Conservation (phyloP, 2,888 invertebrate genomes). For the Drosophila quinaria region DNA sequence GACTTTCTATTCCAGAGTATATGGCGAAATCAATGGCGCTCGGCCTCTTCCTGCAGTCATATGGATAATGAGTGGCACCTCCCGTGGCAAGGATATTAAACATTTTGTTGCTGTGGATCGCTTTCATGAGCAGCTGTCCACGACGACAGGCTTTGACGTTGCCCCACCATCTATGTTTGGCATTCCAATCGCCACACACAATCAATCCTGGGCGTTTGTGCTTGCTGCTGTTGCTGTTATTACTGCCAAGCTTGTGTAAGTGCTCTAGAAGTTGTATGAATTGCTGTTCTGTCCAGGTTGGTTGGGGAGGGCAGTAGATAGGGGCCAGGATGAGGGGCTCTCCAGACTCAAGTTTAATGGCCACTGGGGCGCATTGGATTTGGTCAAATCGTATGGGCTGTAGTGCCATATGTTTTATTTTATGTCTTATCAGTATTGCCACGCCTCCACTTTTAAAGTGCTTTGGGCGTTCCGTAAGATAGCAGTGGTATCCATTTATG, state of each 20-base stretch:
- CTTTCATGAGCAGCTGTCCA: not conserved
- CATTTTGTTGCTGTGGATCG: not conserved
- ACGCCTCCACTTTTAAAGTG: not conserved
- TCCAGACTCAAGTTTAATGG: not conserved
- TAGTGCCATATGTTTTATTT: not conserved
- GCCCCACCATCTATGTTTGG: not conserved
- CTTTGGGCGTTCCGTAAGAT: not conserved
- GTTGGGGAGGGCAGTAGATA: not conserved
- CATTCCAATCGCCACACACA: conserved; percentile 2
- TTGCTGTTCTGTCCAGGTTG: not conserved
- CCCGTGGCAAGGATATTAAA: conserved; percentile 3
- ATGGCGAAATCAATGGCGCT: conserved; percentile 17
- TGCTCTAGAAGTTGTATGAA: not conserved
- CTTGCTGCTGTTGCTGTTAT: not conserved
- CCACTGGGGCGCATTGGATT: not conserved
- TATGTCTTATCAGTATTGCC: not conserved
- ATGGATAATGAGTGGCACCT: conserved; percentile 3
- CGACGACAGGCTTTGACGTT: not conserved
- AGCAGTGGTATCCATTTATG: not conserved
- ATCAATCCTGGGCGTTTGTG: not conserved
- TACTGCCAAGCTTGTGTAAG: not conserved
- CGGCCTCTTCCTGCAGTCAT: not conserved
- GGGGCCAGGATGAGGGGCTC: not conserved
- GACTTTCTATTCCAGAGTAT: not conserved
- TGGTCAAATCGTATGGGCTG: not conserved